A percentile compares a stretch with the other conserved stretches of the same genome.
Conservation (phyloP, 2,113 vertebrate species). For the Microtus richardsoni region DNA sequence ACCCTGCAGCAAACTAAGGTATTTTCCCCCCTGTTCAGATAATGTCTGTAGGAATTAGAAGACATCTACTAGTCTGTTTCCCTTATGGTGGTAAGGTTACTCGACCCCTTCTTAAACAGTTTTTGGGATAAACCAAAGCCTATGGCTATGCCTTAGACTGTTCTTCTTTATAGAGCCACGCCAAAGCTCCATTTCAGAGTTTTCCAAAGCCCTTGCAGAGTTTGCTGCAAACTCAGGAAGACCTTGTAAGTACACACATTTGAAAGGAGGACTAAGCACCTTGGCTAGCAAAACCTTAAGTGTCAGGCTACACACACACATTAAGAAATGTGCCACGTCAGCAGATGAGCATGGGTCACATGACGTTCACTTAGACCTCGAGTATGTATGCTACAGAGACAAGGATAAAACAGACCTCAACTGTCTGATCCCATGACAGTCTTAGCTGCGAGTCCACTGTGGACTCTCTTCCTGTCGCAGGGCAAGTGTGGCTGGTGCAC, state of each 20-base stretch:
- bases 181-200: not conserved
- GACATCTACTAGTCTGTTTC: constrained; percentile 19
- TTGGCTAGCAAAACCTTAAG: not conserved
- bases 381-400: not conserved
- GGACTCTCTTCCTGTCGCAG: not conserved
- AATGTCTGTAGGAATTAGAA: not conserved
- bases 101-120: not conserved
- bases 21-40: not conserved
- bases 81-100: not conserved
- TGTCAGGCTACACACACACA: constrained; percentile 1
- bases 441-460: not conserved
- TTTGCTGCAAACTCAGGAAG: not conserved
- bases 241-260: not conserved
- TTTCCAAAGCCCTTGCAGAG: not conserved
- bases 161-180: not conserved
- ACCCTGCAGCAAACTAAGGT: not conserved
- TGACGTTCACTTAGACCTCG: not conserved
- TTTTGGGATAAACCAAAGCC: constrained; percentile 9
- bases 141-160: not conserved
- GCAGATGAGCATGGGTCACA: not conserved
- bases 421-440: not conserved
- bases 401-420: not conserved
- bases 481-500: not conserved
- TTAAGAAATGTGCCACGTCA: not conserved
- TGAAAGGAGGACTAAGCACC: constrained; percentile 8